phyloP scores from a whole-genome alignment of 2,888 invertebrate species.

The Neria commutata region DNA sequence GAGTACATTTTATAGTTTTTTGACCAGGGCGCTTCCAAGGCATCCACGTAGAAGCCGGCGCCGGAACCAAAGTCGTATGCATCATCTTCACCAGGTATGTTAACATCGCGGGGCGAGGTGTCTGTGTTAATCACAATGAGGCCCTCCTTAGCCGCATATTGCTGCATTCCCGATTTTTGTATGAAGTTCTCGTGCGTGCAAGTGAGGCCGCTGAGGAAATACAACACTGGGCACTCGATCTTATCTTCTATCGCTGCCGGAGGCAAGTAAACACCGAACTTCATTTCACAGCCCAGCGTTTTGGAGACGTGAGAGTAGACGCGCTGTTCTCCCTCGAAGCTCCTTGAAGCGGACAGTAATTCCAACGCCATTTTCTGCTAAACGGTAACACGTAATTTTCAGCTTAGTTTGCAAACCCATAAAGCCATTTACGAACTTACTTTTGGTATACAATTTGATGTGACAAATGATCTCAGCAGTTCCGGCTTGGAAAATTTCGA shows the following conservation, averaged over 20 bases:
- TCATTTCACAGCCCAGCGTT: slow-evolving; percentile 87
- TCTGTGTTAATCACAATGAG: slow-evolving; percentile 92
- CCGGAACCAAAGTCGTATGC: slow-evolving; percentile 93
- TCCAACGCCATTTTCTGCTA: slow-evolving; percentile 44
- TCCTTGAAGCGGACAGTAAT: slow-evolving; percentile 45
- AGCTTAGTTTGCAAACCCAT: no score
- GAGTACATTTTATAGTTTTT: slow-evolving; percentile 93
- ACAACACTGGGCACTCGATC: slow-evolving; percentile 77
- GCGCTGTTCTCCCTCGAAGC: slow-evolving; percentile 55
- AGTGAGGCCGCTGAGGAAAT: slow-evolving; percentile 89
- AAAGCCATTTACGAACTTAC: no score
- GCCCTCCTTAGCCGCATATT: slow-evolving; percentile 83
- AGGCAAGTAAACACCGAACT: slow-evolving; percentile 90
- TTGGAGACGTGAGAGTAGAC: slow-evolving; percentile 58
- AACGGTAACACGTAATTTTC: no score
- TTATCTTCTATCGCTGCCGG: slow-evolving; percentile 65
- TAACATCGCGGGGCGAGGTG: slow-evolving; percentile 91
- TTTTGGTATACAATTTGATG: no score
- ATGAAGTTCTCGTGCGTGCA: slow-evolving; percentile 97
- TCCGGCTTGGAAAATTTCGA: no score
- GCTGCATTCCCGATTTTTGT: slow-evolving; percentile 93
- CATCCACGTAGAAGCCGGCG: slow-evolving; percentile 96
- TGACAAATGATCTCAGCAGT: no score
- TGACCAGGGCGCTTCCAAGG: slow-evolving; percentile 89
- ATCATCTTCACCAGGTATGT: slow-evolving; percentile 90